These are phyloP conservation scores for Amblyraja radiata DNA, from an alignment of 2,797 vertebrate species.

Conservation along the genomic window DNA sequence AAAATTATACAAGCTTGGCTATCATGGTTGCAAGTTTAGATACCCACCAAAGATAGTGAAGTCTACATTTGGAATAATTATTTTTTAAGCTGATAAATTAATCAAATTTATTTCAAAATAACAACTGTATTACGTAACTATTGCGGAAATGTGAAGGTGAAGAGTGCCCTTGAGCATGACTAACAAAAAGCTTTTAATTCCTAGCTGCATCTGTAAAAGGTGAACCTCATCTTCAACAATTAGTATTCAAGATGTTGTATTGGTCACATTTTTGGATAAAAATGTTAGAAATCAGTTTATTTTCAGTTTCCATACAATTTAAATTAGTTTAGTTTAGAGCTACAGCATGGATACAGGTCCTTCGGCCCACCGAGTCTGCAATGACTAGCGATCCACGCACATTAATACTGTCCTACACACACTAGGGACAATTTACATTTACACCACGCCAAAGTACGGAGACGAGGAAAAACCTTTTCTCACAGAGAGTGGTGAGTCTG, in stretches of 20 bases:
- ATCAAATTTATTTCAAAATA: background rate
- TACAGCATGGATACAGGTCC: no score
- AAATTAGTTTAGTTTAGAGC: no score
- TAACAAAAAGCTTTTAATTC: background rate
- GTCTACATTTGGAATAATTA: background rate
- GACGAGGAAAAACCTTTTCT: no score
- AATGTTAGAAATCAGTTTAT: no score
- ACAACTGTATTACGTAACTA: background rate
- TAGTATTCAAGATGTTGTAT: background rate
- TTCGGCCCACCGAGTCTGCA: no score
- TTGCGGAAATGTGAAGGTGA: background rate
- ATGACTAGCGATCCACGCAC: no score
- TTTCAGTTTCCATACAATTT: no score
- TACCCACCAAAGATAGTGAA: background rate
- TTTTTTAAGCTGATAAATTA: background rate
- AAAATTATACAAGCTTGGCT: background rate
- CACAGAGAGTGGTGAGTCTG: no score
- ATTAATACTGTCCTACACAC: no score
- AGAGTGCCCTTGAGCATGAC: background rate
- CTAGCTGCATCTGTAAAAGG: background rate
- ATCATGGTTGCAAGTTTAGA: background rate
- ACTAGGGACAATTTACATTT: no score
- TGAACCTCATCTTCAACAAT: background rate
- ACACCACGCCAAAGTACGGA: no score
- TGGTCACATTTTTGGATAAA: no score